Percentiles rank a stretch among this genome's conserved stretches.
These are phyloP conservation scores for Oceanites oceanicus DNA, from an alignment of 2,113 vertebrate genomes.

Conservation along the genomic window DNA sequence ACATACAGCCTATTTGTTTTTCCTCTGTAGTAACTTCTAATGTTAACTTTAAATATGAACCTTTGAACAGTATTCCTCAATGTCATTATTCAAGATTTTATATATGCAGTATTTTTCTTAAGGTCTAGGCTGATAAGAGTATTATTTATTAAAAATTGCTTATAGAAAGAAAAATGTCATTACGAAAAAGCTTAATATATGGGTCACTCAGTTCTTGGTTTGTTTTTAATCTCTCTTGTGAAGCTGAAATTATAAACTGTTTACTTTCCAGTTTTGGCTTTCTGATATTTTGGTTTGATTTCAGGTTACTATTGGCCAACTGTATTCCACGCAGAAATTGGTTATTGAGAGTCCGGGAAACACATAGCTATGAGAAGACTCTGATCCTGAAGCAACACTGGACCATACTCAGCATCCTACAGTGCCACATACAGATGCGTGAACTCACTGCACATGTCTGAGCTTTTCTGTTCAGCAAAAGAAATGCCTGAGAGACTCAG, in stretches of 20 bases:
- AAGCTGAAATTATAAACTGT: background rate
- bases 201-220: background rate
- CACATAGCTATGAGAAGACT: slow-evolving; percentile 26
- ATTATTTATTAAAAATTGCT: background rate
- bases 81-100: background rate
- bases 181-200: background rate
- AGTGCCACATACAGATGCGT: background rate
- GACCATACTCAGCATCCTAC: slow-evolving; percentile 52
- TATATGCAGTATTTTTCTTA: background rate
- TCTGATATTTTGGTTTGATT: slow-evolving; percentile 52
- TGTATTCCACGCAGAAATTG: slow-evolving; percentile 78
- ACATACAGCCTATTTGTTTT: background rate
- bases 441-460: background rate
- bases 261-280: background rate
- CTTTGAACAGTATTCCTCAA: background rate
- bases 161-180: background rate
- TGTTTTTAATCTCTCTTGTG: background rate
- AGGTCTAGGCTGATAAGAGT: background rate
- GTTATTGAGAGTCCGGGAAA: slow-evolving; percentile 76
- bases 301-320: slow-evolving; percentile 79
- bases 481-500: background rate
- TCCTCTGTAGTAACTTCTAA: background rate
- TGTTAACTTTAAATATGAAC: background rate
- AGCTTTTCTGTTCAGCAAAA: slow-evolving; percentile 30
- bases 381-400: background rate